Evolutionary conservation across 1,140 invertebrate species (phyloP).

Genomic region (Aphidius gifuensis): DNA sequence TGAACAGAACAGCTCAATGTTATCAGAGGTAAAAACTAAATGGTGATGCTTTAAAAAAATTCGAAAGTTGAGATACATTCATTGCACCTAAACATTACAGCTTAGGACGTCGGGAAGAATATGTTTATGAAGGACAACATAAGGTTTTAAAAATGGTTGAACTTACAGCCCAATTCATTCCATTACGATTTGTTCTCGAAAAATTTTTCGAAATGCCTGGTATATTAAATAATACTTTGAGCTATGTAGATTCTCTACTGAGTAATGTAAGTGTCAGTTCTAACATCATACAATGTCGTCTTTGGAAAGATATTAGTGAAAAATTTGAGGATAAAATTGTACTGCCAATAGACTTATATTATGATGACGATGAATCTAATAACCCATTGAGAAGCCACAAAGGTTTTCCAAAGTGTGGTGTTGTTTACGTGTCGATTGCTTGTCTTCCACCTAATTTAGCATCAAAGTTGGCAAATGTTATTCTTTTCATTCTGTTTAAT

Average conservation of each 20-base stretch:
- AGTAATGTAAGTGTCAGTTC: constrained; percentile 7
- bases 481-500: constrained; percentile 35
- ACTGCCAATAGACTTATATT: constrained; percentile 18
- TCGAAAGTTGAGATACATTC: constrained; percentile 7
- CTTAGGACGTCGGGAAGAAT: constrained; percentile 21
- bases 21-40: too few species aligned
- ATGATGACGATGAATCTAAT: constrained; percentile 27
- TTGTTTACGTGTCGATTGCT: constrained; percentile 22
- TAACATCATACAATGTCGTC: constrained; percentile 21
- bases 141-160: neutral
- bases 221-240: constrained; percentile 16
- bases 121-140: constrained; percentile 8
- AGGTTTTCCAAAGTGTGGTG: constrained; percentile 12
- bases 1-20: neutral
- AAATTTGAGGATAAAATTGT: constrained; percentile 17
- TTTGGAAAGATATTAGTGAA: constrained; percentile 8
- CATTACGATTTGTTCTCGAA: constrained; percentile 22
- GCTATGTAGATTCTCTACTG: constrained; percentile 19
- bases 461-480: constrained; percentile 35
- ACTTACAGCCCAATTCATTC: constrained; percentile 22
- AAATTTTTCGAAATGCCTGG: constrained; percentile 22
- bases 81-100: constrained; percentile 16
- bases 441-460: constrained; percentile 30
- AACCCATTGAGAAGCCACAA: constrained; percentile 13
- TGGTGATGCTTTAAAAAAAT: too few species aligned